These are phyloP conservation scores for Drosophila mulleri DNA, from an alignment of 2,888 invertebrate genomes.

Conservation along the genomic window DNA sequence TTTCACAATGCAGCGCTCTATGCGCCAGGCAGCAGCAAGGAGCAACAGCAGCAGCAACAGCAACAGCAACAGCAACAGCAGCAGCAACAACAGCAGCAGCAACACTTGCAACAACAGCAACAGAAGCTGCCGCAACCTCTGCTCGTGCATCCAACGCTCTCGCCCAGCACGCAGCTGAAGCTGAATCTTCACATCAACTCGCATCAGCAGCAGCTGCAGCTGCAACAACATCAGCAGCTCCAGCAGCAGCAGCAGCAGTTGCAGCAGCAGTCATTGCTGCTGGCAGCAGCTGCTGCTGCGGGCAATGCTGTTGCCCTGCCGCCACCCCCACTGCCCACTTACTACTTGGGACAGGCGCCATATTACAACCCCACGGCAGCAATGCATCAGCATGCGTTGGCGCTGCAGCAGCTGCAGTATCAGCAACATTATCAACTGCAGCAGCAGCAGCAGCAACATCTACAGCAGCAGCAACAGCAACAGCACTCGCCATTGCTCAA, in stretches of 20 bases:
- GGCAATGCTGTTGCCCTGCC: slow-evolving; percentile 45
- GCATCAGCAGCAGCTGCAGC: slow-evolving; percentile 78
- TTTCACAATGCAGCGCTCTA: slow-evolving; percentile 89
- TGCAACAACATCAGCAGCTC: slow-evolving; percentile 59
- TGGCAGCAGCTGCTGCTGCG: slow-evolving; percentile 46
- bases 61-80: slow-evolving; percentile 47
- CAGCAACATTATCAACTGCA: slow-evolving; percentile 62
- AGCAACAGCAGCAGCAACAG: slow-evolving; percentile 58
- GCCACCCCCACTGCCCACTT: slow-evolving; percentile 58
- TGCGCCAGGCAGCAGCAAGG: slow-evolving; percentile 70
- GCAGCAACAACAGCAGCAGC: slow-evolving; percentile 53
- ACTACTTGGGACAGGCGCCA: slow-evolving; percentile 71
- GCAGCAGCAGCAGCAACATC: slow-evolving; percentile 44
- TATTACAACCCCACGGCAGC: slow-evolving; percentile 68
- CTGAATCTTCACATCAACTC: slow-evolving; percentile 82
- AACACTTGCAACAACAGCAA: slow-evolving; percentile 50
- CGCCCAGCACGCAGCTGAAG: slow-evolving; percentile 82
- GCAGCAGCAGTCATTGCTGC: slow-evolving; percentile 65
- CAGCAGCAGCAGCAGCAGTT: slow-evolving; percentile 52
- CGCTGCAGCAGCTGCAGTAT: slow-evolving; percentile 62
- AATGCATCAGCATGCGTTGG: slow-evolving; percentile 72
- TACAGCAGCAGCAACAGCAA: slow-evolving; percentile 48
- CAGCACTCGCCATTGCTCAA: slow-evolving; percentile 43
- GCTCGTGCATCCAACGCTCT: slow-evolving; percentile 74
- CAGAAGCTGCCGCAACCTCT: slow-evolving; percentile 52